Conservation (phyloP, 2,113 vertebrate species). For the Plecotus auritus region DNA sequence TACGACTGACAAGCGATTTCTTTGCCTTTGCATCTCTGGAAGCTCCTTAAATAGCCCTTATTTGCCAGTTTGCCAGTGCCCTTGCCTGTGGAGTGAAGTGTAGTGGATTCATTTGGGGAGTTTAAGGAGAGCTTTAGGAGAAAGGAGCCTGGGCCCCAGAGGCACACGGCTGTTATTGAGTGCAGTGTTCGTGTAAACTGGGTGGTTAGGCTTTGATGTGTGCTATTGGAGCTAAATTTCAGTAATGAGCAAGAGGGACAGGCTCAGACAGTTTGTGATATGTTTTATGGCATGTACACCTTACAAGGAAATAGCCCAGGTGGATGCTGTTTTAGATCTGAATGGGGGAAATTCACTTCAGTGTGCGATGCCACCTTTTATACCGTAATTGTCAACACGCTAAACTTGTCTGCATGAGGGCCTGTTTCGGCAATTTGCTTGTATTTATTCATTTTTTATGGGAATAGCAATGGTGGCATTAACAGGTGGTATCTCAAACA, state of each 20-base stretch:
- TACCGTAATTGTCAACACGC: neutral
- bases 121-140: neutral
- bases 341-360: conserved; percentile 37
- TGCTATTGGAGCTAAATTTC: conserved; percentile 38
- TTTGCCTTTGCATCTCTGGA: neutral
- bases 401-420: neutral
- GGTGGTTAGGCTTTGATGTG: neutral
- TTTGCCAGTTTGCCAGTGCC: neutral
- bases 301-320: conserved; percentile 14
- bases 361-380: conserved; percentile 19
- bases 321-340: conserved; percentile 12
- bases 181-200: neutral
- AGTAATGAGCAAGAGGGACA: conserved; percentile 12
- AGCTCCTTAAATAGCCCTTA: conserved; percentile 5
- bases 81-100: neutral
- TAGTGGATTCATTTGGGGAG: neutral
- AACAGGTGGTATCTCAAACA: neutral
- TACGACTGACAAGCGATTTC: neutral
- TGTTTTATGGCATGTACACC: conserved; percentile 19
- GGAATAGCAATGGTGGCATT: neutral
- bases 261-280: neutral
- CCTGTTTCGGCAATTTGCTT: neutral
- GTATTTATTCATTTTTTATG: neutral
- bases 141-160: neutral
- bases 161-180: neutral